Evolutionary conservation across 2,888 invertebrate genomes (phyloP).

Genomic region (Osedax fenrisi): DNA sequence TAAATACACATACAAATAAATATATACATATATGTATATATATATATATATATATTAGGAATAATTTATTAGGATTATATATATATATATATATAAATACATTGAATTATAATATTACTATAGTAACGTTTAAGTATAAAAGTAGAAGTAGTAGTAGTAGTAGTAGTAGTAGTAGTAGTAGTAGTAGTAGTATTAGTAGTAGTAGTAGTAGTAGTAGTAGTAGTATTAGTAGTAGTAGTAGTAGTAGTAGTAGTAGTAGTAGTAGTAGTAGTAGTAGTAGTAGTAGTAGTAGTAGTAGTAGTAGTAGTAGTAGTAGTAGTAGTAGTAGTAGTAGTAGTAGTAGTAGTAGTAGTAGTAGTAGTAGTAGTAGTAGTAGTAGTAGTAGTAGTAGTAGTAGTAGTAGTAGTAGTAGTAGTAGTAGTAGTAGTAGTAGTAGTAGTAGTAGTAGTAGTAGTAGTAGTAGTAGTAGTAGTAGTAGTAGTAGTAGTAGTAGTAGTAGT

Average conservation of each 20-base stretch:
- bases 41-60: not conserved
- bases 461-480: not conserved
- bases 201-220: too few species aligned
- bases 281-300: not conserved
- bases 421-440: conserved; percentile 3
- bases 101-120: too few species aligned
- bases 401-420: conserved; percentile 9
- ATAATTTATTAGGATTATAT: too few species aligned
- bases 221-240: too few species aligned
- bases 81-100: too few species aligned
- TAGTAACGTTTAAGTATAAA: too few species aligned
- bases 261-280: not conserved
- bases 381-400: conserved; percentile 17
- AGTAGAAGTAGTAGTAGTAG: too few species aligned
- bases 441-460: conserved; percentile 1
- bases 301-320: not conserved
- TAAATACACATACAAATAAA: not conserved
- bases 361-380: conserved; percentile 17
- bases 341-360: conserved; percentile 17
- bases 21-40: not conserved
- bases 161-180: too few species aligned
- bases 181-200: too few species aligned
- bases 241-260: too few species aligned
- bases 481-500: not conserved
- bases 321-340: conserved; percentile 17